A percentile compares a stretch with the other conserved stretches of the same genome.
phyloP scores from a whole-genome alignment of 2,113 vertebrate species.

The Eulacestoma nigropectus region DNA sequence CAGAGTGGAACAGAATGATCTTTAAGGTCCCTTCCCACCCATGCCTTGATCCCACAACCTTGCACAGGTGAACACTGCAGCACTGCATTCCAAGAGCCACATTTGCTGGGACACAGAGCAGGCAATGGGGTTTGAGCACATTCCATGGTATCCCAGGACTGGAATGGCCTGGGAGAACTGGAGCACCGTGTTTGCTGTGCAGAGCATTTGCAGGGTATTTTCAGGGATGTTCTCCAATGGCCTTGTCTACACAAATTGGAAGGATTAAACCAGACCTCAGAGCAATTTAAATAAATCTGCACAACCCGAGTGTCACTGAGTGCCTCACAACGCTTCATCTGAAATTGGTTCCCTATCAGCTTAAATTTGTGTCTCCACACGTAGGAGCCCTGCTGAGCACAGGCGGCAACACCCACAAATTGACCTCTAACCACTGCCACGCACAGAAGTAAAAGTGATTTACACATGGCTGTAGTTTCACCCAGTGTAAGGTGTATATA shows the following conservation, averaged over 20 bases:
- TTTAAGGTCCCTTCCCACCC: background rate
- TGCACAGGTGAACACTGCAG: background rate
- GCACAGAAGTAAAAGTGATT: background rate
- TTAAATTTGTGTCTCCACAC: background rate
- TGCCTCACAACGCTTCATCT: background rate
- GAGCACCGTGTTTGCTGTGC: accelerated
- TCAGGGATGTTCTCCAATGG: background rate
- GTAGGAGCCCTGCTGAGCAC: background rate
- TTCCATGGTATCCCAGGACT: background rate
- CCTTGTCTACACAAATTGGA: background rate
- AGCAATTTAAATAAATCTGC: background rate
- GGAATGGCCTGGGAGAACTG: background rate
- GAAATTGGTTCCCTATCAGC: background rate
- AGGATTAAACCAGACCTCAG: background rate
- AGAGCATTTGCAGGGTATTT: accelerated
- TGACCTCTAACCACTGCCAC: background rate
- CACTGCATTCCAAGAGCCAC: accelerated
- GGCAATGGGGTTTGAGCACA: accelerated
- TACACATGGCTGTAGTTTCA: background rate
- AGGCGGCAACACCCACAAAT: background rate
- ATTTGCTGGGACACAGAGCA: background rate
- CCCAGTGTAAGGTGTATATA: background rate
- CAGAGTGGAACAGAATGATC: background rate
- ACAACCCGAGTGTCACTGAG: background rate
- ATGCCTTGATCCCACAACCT: background rate